These are phyloP conservation scores for Macrotus californicus DNA, from an alignment of 2,113 vertebrate species.

Conservation along the genomic window DNA sequence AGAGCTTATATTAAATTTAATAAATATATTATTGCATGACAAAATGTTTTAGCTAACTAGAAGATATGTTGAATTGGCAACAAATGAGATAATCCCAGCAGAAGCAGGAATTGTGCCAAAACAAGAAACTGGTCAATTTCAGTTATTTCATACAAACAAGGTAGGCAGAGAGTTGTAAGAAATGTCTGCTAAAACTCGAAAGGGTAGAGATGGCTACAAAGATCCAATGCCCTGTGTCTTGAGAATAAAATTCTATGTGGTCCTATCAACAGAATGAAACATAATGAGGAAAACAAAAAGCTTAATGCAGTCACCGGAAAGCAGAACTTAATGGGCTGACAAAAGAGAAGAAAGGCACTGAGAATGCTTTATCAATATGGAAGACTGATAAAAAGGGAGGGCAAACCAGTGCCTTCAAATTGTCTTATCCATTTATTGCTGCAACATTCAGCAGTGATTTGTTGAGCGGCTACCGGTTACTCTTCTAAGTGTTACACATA, in stretches of 20 bases:
- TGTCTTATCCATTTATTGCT: background rate
- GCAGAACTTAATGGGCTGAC: background rate
- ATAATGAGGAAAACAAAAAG: background rate
- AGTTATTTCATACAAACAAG: background rate
- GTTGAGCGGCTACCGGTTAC: background rate
- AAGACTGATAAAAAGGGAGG: background rate
- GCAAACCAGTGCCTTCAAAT: background rate
- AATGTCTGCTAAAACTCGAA: background rate
- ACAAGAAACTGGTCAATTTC: background rate
- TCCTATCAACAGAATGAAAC: background rate
- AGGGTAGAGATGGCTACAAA: background rate
- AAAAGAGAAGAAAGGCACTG: background rate
- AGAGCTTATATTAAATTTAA: background rate
- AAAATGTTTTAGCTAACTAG: background rate
- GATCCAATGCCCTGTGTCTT: background rate
- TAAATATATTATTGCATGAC: background rate
- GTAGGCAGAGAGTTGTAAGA: background rate
- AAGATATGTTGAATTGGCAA: background rate
- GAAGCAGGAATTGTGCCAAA: background rate
- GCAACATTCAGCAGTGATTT: background rate
- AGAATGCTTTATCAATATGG: background rate
- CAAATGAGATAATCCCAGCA: background rate
- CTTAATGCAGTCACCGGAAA: background rate
- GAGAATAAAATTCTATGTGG: background rate
- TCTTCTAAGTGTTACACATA: background rate